These are phyloP conservation scores for Zaprionus gabonicus DNA, from an alignment of 1,140 invertebrate genomes.

Conservation along the genomic window DNA sequence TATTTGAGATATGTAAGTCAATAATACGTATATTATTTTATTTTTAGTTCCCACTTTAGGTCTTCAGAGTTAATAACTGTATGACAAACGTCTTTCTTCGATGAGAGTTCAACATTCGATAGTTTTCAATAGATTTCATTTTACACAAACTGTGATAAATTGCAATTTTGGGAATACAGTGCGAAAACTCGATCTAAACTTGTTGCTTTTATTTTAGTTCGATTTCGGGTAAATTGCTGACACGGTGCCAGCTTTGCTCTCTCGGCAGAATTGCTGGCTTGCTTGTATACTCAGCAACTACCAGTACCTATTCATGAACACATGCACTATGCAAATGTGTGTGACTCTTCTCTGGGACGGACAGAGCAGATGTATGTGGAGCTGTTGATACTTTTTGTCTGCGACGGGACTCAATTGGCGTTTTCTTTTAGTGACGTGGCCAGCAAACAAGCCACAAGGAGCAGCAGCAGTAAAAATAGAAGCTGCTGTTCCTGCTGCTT, in stretches of 20 bases:
- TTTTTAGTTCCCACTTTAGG: background rate
- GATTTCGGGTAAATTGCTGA: background rate
- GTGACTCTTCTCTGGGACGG: conserved; percentile 5
- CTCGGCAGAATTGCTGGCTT: conserved; percentile 31
- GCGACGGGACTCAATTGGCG: conserved; percentile 54
- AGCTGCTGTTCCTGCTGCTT: background rate
- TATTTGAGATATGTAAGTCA: background rate
- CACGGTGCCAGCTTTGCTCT: conserved; percentile 6
- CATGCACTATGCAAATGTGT: conserved; percentile 13
- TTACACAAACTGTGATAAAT: background rate
- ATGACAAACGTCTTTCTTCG: background rate
- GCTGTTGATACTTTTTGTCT: conserved; percentile 34
- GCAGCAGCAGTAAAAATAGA: background rate
- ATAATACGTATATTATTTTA: background rate
- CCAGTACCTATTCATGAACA: background rate
- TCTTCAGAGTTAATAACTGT: background rate
- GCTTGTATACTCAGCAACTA: conserved; percentile 1
- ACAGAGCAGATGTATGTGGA: conserved; percentile 42
- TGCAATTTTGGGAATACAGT: background rate
- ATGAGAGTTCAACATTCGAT: background rate
- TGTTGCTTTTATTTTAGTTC: background rate
- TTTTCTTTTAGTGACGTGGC: conserved; percentile 62
- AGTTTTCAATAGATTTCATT: background rate
- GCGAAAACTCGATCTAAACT: background rate
- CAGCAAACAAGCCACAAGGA: conserved; percentile 26